These are phyloP conservation scores for Sebastes jordani DNA, from an alignment of 2,797 vertebrate species.

Conservation along the genomic window DNA sequence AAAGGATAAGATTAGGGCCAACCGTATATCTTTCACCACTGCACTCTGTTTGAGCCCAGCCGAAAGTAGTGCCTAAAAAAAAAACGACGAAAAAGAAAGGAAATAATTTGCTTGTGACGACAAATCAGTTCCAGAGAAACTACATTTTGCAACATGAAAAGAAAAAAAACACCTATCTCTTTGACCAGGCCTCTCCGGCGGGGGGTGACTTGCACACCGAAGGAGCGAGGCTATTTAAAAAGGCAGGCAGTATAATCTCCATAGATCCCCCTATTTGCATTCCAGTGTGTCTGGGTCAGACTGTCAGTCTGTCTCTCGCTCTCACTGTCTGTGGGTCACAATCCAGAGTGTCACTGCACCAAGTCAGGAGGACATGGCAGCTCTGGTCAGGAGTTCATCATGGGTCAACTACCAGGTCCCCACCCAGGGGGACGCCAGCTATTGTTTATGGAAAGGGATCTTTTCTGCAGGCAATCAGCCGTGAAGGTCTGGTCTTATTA, in stretches of 20 bases:
- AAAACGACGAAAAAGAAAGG: slow-evolving; percentile 8
- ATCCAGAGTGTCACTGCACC: slow-evolving; percentile 51
- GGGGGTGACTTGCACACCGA: slow-evolving; percentile 32
- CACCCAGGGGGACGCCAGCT: slow-evolving; percentile 50
- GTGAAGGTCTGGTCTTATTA: slow-evolving; percentile 62
- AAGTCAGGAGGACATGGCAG: slow-evolving; percentile 71
- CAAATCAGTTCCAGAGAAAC: slow-evolving; percentile 49
- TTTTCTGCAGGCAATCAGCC: slow-evolving; percentile 48
- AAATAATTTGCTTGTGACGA: slow-evolving; percentile 53
- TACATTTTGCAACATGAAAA: slow-evolving; percentile 36
- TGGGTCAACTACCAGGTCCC: slow-evolving; percentile 70
- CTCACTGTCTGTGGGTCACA: slow-evolving; percentile 58
- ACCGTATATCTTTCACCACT: slow-evolving; percentile 49
- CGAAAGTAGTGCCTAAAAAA: slow-evolving; percentile 28
- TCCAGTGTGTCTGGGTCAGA: slow-evolving; percentile 70
- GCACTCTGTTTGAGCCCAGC: slow-evolving; percentile 41
- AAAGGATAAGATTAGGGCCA: slow-evolving; percentile 52
- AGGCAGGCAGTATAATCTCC: slow-evolving; percentile 57
- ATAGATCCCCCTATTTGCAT: slow-evolving; percentile 70
- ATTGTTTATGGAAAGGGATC: slow-evolving; percentile 61
- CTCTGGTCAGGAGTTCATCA: slow-evolving; percentile 74
- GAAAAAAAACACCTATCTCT: slow-evolving; percentile 45
- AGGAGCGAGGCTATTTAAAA: slow-evolving; percentile 44
- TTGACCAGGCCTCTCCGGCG: slow-evolving; percentile 36
- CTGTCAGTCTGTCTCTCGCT: slow-evolving; percentile 61